Evolutionary conservation across 2,113 vertebrate species (phyloP).

Genomic region (Rhombomys opimus): DNA sequence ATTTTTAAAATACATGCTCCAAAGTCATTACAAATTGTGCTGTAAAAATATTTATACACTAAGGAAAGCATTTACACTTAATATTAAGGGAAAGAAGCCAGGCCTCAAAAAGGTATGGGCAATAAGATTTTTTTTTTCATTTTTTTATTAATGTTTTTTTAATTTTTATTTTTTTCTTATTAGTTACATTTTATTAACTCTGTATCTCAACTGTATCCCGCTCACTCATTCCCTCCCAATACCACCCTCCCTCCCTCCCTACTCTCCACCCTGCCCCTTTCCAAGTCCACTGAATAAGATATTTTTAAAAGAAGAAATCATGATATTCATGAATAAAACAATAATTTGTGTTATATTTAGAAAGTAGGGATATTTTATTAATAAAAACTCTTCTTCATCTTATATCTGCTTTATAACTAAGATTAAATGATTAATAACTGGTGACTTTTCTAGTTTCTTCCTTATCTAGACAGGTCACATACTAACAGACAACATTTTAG

Average conservation of each 20-base stretch:
- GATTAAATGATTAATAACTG: not conserved
- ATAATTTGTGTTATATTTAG: constrained; percentile 5
- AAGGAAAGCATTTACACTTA: constrained; percentile 40
- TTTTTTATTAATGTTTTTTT: too few relatives aligned
- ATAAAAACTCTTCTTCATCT: constrained; percentile 3
- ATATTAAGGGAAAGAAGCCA: constrained; percentile 21
- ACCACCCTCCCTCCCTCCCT: too few relatives aligned
- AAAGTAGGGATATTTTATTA: constrained; percentile 18
- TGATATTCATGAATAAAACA: constrained; percentile 33
- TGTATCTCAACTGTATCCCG: too few relatives aligned
- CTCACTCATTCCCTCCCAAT: too few relatives aligned
- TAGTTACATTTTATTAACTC: too few relatives aligned
- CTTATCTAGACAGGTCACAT: not conserved
- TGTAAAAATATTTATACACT: constrained; percentile 1
- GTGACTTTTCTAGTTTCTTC: not conserved
- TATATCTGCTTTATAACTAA: constrained; percentile 1
- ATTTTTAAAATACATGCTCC: constrained; percentile 51
- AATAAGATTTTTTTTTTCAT: not conserved
- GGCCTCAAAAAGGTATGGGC: not conserved
- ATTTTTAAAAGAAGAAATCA: constrained; percentile 18
- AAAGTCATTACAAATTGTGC: constrained; percentile 8
- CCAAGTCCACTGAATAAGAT: too few relatives aligned
- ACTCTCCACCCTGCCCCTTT: too few relatives aligned
- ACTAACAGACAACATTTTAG: too few relatives aligned
- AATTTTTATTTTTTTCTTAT: too few relatives aligned